Conservation (phyloP, 2,797 vertebrate genomes). For the Fundulus diaphanus region DNA sequence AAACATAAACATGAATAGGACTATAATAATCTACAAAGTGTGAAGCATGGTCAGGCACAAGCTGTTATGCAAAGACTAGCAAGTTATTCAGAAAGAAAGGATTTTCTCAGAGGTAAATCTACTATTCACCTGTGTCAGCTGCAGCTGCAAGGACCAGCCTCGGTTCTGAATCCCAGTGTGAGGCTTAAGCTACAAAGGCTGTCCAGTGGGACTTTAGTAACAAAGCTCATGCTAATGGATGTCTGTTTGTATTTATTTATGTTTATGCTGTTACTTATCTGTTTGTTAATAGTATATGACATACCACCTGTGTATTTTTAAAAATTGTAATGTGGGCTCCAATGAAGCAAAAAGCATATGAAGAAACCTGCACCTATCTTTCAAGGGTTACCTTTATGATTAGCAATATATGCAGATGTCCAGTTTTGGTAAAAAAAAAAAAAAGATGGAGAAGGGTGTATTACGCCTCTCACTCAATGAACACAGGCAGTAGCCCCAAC, state of each 20-base stretch:
- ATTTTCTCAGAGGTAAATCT: slow-evolving; percentile 45
- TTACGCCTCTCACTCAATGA: not conserved
- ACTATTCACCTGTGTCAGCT: slow-evolving; percentile 44
- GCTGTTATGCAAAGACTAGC: slow-evolving; percentile 40
- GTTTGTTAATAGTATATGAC: slow-evolving; percentile 44
- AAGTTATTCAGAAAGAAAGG: slow-evolving; percentile 44
- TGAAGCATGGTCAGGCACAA: slow-evolving; percentile 26
- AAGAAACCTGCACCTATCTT: slow-evolving; percentile 19
- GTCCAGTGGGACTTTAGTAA: slow-evolving; percentile 51
- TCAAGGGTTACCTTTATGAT: slow-evolving; percentile 6
- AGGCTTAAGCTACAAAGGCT: slow-evolving; percentile 53
- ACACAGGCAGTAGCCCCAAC: not conserved
- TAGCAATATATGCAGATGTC: not conserved
- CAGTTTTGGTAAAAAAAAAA: not conserved
- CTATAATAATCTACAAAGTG: slow-evolving; percentile 11
- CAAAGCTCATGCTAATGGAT: slow-evolving; percentile 70
- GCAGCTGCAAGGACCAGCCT: slow-evolving; percentile 23
- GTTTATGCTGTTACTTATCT: slow-evolving; percentile 56
- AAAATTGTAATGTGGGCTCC: slow-evolving; percentile 24
- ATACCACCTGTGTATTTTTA: slow-evolving; percentile 51
- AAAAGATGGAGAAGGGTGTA: not conserved
- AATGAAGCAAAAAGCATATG: slow-evolving; percentile 45
- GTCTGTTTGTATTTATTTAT: slow-evolving; percentile 69
- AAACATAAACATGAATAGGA: not conserved
- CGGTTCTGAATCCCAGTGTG: slow-evolving; percentile 32